phyloP scores from a whole-genome alignment of 2,888 invertebrate genomes.

The Hirtodrosophila duncani region DNA sequence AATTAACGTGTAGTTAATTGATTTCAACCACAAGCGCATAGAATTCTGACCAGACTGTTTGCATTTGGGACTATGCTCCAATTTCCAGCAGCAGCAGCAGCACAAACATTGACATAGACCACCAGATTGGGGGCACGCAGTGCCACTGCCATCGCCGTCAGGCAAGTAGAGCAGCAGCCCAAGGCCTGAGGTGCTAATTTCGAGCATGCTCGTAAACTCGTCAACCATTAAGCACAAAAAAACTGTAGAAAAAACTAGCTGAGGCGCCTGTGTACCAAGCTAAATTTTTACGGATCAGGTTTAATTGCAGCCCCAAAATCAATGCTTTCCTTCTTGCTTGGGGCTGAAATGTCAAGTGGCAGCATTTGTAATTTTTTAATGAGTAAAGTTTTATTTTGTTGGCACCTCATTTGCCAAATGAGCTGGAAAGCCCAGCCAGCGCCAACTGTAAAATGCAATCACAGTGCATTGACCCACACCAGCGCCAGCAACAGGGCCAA shows the following conservation, averaged over 20 bases:
- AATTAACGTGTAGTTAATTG: conserved; percentile 60
- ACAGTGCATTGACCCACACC: conserved; percentile 37
- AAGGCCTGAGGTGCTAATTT: too few species aligned
- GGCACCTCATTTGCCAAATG: conserved; percentile 44
- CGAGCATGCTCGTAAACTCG: too few species aligned
- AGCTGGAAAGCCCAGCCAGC: too few species aligned
- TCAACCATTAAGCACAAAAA: too few species aligned
- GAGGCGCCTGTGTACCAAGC: conserved; percentile 51
- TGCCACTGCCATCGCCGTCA: too few species aligned
- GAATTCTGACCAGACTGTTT: conserved; percentile 12
- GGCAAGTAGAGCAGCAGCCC: too few species aligned
- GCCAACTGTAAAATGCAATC: conserved; percentile 36
- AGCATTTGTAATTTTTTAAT: too few species aligned
- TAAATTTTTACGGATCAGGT: conserved; percentile 27
- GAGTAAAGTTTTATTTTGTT: background rate
- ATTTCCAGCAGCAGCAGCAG: too few species aligned
- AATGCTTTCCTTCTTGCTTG: too few species aligned
- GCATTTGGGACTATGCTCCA: conserved; percentile 24
- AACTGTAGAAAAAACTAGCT: background rate
- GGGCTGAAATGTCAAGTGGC: conserved; percentile 15
- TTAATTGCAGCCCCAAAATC: conserved; percentile 32
- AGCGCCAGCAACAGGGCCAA: conserved; percentile 7
- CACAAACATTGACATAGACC: too few species aligned
- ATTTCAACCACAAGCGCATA: conserved; percentile 17
- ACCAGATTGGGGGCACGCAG: too few species aligned